A percentile compares a stretch with the other conserved stretches of the same genome.
Evolutionary conservation across 2,113 vertebrate species (phyloP).

Genomic region (Cheilinus undulatus): DNA sequence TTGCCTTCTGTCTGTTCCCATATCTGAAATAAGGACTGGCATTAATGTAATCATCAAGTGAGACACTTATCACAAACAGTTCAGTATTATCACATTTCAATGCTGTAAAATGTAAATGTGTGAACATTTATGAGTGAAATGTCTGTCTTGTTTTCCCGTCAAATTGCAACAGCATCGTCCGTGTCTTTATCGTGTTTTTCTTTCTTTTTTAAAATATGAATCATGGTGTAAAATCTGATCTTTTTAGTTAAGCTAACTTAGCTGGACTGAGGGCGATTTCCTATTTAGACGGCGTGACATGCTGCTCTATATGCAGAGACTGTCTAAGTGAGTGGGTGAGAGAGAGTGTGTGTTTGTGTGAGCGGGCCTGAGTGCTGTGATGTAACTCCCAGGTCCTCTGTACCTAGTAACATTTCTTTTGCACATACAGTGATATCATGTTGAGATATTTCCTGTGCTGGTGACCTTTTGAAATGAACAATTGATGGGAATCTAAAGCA

Average conservation of each 20-base stretch:
- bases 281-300: slow-evolving; percentile 50
- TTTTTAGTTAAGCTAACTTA: slow-evolving; percentile 59
- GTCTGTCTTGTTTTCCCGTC: slow-evolving; percentile 11
- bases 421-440: slow-evolving; percentile 46
- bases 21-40: neutral
- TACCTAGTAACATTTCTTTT: slow-evolving; percentile 47
- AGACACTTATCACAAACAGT: slow-evolving; percentile 27
- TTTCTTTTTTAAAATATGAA: slow-evolving; percentile 24
- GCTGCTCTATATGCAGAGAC: slow-evolving; percentile 46
- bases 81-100: slow-evolving; percentile 6
- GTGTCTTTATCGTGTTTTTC: slow-evolving; percentile 26
- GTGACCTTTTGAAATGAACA: slow-evolving; percentile 39
- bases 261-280: slow-evolving; percentile 69
- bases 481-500: slow-evolving; percentile 29
- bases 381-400: slow-evolving; percentile 36
- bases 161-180: slow-evolving; percentile 36
- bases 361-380: slow-evolving; percentile 3
- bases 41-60: slow-evolving; percentile 13
- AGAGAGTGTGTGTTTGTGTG: neutral
- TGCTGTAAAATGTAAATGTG: slow-evolving; percentile 5
- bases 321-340: slow-evolving; percentile 19
- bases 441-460: slow-evolving; percentile 35
- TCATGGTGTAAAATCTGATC: slow-evolving; percentile 31
- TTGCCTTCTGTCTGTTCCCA: slow-evolving; percentile 39
- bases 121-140: slow-evolving; percentile 19